phyloP scores from a whole-genome alignment of 37 sponge, comb jelly and placozoan species.

The Lycopodina hypogea region DNA sequence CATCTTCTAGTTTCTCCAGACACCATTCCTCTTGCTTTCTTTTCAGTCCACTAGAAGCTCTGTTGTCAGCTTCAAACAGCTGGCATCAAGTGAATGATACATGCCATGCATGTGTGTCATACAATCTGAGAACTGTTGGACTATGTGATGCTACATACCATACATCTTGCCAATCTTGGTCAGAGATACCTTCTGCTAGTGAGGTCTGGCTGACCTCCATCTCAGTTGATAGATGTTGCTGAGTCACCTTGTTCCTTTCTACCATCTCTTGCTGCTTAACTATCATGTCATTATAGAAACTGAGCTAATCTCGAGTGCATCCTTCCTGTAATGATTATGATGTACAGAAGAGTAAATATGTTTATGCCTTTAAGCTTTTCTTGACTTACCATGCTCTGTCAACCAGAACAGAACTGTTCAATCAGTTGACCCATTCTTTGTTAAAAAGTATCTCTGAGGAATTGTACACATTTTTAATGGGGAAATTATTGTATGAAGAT shows the following conservation, averaged over 20 bases:
- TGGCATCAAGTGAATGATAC: background rate
- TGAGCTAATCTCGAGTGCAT: background rate
- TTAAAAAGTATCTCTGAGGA: constrained; percentile 1
- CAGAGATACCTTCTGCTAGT: too few relatives aligned
- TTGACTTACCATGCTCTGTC: constrained; percentile 25
- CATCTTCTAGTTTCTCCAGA: constrained; percentile 8
- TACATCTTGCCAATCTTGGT: too few relatives aligned
- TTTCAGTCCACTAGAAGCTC: constrained; percentile 12
- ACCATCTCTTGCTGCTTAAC: background rate
- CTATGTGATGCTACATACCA: too few relatives aligned
- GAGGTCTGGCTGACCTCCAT: background rate
- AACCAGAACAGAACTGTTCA: background rate
- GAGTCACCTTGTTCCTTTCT: background rate
- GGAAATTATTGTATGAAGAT: background rate
- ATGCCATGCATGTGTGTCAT: too few relatives aligned
- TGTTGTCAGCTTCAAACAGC: constrained; percentile 27
- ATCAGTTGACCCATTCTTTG: too few relatives aligned
- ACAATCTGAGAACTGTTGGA: too few relatives aligned
- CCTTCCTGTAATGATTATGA: constrained; percentile 21
- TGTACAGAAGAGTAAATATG: too few relatives aligned
- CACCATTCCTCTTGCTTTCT: background rate
- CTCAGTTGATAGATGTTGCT: background rate
- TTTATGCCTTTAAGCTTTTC: background rate
- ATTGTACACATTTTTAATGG: background rate
- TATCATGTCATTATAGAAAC: background rate